Percentiles rank a stretch among this genome's conserved stretches.
These are phyloP conservation scores for Peromyscus californicus DNA, from an alignment of 2,113 vertebrate species.

Conservation along the genomic window DNA sequence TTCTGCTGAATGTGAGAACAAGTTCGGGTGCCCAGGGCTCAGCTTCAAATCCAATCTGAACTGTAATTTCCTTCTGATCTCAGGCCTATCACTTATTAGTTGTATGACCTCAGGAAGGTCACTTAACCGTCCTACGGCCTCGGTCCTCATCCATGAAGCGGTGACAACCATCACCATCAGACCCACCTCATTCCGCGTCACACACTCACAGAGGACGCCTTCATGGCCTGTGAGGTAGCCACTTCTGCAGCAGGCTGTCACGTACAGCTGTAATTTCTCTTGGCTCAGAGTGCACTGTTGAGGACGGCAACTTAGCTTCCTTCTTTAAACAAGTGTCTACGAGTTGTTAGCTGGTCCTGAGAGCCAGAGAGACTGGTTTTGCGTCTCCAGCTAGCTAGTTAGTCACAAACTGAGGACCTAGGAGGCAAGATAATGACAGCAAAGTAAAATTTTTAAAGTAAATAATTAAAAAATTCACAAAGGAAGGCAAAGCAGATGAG, in stretches of 20 bases:
- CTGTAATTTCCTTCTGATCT: not conserved
- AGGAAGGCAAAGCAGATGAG: not conserved
- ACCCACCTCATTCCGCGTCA: not conserved
- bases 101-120: not conserved
- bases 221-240: not conserved
- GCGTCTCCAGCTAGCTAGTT: not conserved
- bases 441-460: not conserved
- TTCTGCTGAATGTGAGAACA: not conserved
- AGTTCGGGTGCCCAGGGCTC: not conserved
- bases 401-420: not conserved
- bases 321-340: not conserved
- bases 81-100: not conserved
- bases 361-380: not conserved
- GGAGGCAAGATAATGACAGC: not conserved
- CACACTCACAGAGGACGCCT: not conserved
- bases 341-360: not conserved
- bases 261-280: not conserved
- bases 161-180: rapidly evolving
- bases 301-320: not conserved
- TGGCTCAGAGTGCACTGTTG: not conserved
- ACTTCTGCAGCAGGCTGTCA: not conserved
- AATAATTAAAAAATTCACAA: not conserved
- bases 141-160: not conserved
- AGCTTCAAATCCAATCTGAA: not conserved
- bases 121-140: not conserved